Evolutionary conservation across 1,140 invertebrate species (phyloP), one percentile per base, ranked within the genome.

Genomic region (Meloidogyne floridensis): DNA sequence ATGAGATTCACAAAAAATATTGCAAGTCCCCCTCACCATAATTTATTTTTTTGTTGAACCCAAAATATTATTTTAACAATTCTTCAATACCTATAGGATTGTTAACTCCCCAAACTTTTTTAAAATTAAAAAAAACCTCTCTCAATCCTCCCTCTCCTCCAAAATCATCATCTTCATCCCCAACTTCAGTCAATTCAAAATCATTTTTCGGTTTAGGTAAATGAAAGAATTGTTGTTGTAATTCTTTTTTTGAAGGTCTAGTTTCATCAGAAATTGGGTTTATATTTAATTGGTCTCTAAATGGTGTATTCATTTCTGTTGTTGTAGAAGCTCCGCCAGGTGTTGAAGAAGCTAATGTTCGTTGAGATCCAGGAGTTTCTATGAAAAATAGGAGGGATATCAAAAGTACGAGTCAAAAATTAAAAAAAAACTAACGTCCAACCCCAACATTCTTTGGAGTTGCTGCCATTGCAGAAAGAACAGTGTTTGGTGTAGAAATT

Each of bases 121-220:
- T 65, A 13, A 65, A 65, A n/a, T 65, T 65, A 65, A 18, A n/a
- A 65, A 65, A n/a, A n/a, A n/a, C 59, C 15, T 65, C 59, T 65
- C 59, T 65, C 15, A 65, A 7, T 86, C 15, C 91, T 84, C 0
- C 86, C 90, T 83, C 86, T 90, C 20, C 20, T 20, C 20, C 20
- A 20, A 20, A 20, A 20, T 83, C 80, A 6, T 75, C 80, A 15
- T 74, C 83, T 20, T 85, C 87, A 76, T 87, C 93, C 13, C 92
- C 92, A 43, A 97, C 95, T 0, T 96, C 95, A 10, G 98, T 94
- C 70, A 99, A 97, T 91, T 99, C 97, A 91, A 97, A 99, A 91
- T 99, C 97, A 91, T 99, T 98, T 82, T 94, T 94, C 0, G 98
- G 97, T 47, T 93, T 90, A 5, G 97, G 98, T 79, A 99, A 91